Percentiles rank a stretch among this genome's conserved stretches.
Evolutionary conservation across 2,113 vertebrate genomes (phyloP).

Genomic region (Nycticorax nycticorax): DNA sequence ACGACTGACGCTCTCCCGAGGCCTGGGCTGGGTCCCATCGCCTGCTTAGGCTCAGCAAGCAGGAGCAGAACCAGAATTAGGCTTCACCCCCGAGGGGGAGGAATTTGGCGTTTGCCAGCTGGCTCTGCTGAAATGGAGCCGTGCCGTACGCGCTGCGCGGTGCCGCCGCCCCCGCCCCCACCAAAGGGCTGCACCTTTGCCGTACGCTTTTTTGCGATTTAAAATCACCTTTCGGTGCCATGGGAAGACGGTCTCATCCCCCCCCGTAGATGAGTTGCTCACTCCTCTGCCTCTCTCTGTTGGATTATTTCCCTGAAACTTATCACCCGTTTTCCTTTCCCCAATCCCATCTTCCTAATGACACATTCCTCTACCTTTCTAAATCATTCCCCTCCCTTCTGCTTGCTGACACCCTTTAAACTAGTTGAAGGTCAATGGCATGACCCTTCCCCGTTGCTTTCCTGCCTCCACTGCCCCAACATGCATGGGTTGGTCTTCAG

Average conservation of each 20-base stretch:
- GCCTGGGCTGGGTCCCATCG: not conserved
- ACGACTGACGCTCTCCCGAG: not conserved
- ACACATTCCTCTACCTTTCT: conserved; percentile 48
- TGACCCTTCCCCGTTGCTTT: not conserved
- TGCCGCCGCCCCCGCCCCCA: rapidly evolving
- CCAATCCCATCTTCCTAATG: conserved; percentile 10
- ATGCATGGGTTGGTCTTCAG: rapidly evolving
- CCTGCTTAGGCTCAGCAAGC: not conserved
- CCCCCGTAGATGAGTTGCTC: not conserved
- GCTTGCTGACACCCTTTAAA: conserved; percentile 18
- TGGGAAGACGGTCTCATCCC: not conserved
- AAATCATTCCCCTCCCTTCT: conserved; percentile 58
- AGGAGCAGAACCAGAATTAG: not conserved
- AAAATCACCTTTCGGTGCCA: not conserved
- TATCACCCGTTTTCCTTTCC: conserved; percentile 28
- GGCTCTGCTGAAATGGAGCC: not conserved
- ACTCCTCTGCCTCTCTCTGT: not conserved
- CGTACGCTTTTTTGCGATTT: not conserved
- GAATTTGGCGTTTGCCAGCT: not conserved
- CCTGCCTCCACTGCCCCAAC: not conserved
- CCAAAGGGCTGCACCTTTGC: not conserved
- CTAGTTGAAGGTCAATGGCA: not conserved
- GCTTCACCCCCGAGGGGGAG: not conserved
- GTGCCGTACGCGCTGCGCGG: rapidly evolving
- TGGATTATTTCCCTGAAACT: conserved; percentile 31